phyloP scores from a whole-genome alignment of 2,113 vertebrate species.

The Oreochromis spilurus region DNA sequence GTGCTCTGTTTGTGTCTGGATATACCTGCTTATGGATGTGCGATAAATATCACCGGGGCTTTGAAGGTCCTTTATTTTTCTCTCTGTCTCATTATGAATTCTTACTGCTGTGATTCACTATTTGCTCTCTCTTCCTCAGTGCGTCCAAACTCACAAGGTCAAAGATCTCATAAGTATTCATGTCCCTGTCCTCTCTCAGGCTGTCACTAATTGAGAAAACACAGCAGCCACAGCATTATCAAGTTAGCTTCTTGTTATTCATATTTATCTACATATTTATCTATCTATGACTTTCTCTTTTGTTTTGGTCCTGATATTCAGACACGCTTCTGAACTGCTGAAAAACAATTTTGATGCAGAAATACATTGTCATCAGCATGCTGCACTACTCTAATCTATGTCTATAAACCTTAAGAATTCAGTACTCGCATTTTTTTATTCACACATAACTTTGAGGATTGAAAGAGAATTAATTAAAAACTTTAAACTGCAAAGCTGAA shows the following conservation, averaged over 20 bases:
- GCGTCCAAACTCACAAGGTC: conserved; percentile 17
- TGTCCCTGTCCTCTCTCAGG: background rate
- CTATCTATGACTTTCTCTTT: background rate
- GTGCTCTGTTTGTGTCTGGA: background rate
- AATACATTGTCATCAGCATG: background rate
- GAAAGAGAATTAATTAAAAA: background rate
- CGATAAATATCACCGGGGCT: background rate
- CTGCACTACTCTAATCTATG: background rate
- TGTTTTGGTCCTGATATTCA: background rate
- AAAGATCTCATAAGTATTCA: conserved; percentile 27
- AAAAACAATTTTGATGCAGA: background rate
- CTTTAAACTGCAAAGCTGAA: background rate
- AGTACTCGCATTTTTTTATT: background rate
- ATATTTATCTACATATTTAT: background rate
- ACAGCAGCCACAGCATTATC: background rate
- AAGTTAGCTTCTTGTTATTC: background rate
- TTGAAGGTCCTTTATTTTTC: background rate
- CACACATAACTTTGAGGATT: background rate
- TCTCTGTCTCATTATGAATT: conserved; percentile 18
- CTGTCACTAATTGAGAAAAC: background rate
- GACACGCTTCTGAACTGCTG: background rate
- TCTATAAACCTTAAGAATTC: background rate
- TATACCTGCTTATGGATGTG: background rate
- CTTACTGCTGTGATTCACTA: background rate
- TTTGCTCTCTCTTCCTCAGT: background rate